Evolutionary conservation across 1,140 invertebrate species (phyloP), one percentile per base, ranked within the genome.

Genomic region (Anthonomus grandis): DNA sequence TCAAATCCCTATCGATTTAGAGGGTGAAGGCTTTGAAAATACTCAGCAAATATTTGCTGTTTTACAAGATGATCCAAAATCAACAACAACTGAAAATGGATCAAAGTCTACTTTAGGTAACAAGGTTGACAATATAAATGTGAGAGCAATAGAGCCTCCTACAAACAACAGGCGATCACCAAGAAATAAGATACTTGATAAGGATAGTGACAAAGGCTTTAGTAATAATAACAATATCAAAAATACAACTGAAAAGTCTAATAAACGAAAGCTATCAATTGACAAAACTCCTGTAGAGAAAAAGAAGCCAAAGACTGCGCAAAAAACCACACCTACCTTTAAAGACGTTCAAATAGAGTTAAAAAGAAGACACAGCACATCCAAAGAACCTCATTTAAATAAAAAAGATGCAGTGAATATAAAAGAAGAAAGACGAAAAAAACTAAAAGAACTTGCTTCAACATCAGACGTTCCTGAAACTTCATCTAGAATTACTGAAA

Each of bases 11-110:
- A 44, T 60, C 36, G 25, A 54, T 36, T 47, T 47, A 18, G 50
- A 54, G 13, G 39, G 46, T 31, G 42, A 38, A 22, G 31, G 49
- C 2, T 60, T 60, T 49, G 44, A 60, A 19, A 56, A 60, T 24
- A 60, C 52, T 8, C 51, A 60, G 37, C 51, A 55, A 3, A 55
- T 60, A 13, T 48, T 27, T 13, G 52, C 21, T 17, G 24, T 24
- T 34, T 45, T 57, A 23, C 36, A 57, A 18, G 55, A 45, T 15
- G 31, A 36, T 9, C 44, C 18, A n/a, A 48, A 37, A 27, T 8
- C 19, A 21, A n/a, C 22, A 24, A 45, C 19, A 9, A 17, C 19
- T n/a, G n/a, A 10, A n/a, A 9, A 10, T 1, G 1, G 38, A 10
- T 41, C n/a, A 41, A 41, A 41, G 9, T 18, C n/a, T 17, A 12